These are phyloP conservation scores for Phoebastria nigripes DNA, from an alignment of 2,797 vertebrate genomes.

Conservation along the genomic window DNA sequence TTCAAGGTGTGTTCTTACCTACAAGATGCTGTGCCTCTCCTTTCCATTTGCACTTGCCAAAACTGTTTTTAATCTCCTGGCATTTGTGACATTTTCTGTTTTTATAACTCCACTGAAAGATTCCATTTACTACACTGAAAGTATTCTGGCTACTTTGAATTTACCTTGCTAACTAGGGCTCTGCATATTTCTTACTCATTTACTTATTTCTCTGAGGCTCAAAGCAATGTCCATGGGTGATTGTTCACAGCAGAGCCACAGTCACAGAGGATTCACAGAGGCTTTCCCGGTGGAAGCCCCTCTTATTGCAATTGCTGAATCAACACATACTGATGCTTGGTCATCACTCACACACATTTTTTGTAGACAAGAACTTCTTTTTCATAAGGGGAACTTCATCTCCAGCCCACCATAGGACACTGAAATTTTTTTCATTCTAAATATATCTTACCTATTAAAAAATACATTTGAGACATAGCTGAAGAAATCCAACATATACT, in stretches of 20 bases:
- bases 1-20: neutral
- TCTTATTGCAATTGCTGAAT: neutral
- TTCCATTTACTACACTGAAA: neutral
- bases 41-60: neutral
- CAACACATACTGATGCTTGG: neutral
- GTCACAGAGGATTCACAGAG: neutral
- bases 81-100: neutral
- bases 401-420: neutral
- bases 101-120: neutral
- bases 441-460: neutral
- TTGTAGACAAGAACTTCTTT: neutral
- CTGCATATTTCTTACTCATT: neutral
- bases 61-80: neutral
- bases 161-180: neutral
- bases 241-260: neutral
- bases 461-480: neutral
- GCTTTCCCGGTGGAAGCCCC: neutral
- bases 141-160: neutral
- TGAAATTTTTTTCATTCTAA: neutral
- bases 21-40: neutral
- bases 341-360: neutral
- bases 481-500: neutral
- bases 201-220: neutral
- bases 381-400: neutral
- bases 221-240: fast-evolving